A percentile compares a stretch with the other conserved stretches of the same genome.
phyloP scores from a whole-genome alignment of 2,113 vertebrate genomes.

The Chauna torquata region DNA sequence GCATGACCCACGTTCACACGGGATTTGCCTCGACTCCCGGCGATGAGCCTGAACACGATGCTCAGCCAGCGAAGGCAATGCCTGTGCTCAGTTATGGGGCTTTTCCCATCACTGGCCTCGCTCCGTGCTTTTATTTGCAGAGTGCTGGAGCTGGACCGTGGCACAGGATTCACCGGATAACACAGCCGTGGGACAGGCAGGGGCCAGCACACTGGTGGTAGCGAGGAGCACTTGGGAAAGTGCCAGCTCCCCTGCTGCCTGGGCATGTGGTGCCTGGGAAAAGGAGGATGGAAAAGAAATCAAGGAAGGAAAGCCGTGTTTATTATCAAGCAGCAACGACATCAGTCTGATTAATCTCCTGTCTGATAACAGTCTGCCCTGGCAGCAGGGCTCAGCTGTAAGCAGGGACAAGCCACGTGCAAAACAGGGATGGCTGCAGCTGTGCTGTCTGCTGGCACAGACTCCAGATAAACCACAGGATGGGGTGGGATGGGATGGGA shows the following conservation, averaged over 20 bases:
- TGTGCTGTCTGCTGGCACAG: neutral
- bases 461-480: neutral
- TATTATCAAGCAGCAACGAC: neutral
- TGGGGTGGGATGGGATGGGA: too few species aligned
- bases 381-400: neutral
- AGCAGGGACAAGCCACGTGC: neutral
- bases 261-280: neutral
- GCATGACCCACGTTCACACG: neutral
- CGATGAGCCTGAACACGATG: neutral
- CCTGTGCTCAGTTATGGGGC: fast-evolving
- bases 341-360: neutral
- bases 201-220: neutral
- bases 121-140: neutral
- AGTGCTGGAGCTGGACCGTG: neutral
- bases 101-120: neutral
- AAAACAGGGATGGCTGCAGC: neutral
- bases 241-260: neutral
- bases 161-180: neutral
- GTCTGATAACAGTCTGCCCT: neutral
- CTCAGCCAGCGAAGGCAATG: neutral
- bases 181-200: neutral
- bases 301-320: neutral
- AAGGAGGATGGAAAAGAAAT: neutral
- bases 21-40: neutral
- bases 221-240: fast-evolving